phyloP scores from a whole-genome alignment of 1,140 invertebrate genomes.

The Drosophila murphyi region DNA sequence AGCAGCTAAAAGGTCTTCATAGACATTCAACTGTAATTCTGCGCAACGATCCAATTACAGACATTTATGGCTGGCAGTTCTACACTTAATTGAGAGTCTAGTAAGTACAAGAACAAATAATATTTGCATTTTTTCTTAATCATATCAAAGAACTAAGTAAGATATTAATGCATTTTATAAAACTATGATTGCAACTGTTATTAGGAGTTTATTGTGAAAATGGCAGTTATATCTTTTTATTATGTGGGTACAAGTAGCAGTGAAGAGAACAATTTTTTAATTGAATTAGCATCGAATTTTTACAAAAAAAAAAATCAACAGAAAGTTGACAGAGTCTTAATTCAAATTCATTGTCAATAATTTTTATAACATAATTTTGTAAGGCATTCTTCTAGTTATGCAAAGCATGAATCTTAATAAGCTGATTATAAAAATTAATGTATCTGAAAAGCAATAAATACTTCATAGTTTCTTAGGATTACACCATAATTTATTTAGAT shows the following conservation, averaged over 20 bases:
- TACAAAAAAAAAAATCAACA: constrained; percentile 14
- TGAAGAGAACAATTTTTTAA: too few relatives aligned
- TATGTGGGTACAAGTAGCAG: too few relatives aligned
- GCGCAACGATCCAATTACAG: constrained; percentile 42
- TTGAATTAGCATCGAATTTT: too few relatives aligned
- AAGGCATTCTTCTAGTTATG: constrained; percentile 4
- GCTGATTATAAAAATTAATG: constrained; percentile 3
- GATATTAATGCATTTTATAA: too few relatives aligned
- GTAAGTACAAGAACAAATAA: constrained; percentile 48
- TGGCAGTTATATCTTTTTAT: too few relatives aligned
- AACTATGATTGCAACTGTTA: too few relatives aligned
- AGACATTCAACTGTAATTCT: constrained; percentile 37
- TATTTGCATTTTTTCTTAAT: constrained; percentile 8
- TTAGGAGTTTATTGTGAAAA: too few relatives aligned
- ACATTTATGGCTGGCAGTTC: constrained; percentile 35
- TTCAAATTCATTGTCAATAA: constrained; percentile 27
- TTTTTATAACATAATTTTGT: constrained; percentile 13
- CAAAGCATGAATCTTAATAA: not conserved
- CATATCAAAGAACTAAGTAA: too few relatives aligned
- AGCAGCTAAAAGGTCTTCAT: constrained; percentile 5
- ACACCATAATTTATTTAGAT: not conserved
- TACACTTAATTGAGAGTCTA: constrained; percentile 52
- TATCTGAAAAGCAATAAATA: not conserved
- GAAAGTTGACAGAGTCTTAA: not conserved
- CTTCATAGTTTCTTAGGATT: not conserved